A percentile compares a stretch with the other conserved stretches of the same genome.
phyloP scores from a whole-genome alignment of 1,140 invertebrate genomes.

The Arion vulgaris region DNA sequence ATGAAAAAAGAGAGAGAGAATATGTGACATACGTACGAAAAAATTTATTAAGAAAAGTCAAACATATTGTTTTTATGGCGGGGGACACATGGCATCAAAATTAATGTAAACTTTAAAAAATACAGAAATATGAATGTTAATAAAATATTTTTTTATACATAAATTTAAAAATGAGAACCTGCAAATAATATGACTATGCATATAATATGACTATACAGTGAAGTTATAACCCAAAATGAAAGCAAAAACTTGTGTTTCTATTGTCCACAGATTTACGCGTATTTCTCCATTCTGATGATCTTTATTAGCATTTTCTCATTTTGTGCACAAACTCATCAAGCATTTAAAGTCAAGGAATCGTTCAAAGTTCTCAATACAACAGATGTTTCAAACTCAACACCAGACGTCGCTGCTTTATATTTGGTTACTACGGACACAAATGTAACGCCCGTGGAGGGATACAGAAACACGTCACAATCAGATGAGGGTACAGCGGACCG shows the following conservation, averaged over 20 bases:
- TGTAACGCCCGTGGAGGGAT: not conserved
- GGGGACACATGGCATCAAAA: too few species aligned
- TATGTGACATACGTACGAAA: too few species aligned
- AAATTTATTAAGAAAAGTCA: too few species aligned
- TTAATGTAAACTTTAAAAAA: too few species aligned
- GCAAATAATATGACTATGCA: too few species aligned
- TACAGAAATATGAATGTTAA: too few species aligned
- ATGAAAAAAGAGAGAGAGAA: too few species aligned
- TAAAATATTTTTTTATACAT: too few species aligned
- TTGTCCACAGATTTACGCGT: conserved; percentile 53
- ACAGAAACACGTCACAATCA: not conserved
- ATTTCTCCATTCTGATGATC: conserved; percentile 52
- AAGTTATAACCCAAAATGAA: too few species aligned
- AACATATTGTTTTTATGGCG: too few species aligned
- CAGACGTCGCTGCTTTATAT: not conserved
- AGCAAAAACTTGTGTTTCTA: not conserved
- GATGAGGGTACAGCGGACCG: not conserved
- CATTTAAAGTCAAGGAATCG: conserved; percentile 39
- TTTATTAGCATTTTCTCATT: conserved; percentile 56
- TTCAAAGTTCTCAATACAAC: conserved; percentile 4
- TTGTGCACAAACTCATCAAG: conserved; percentile 51
- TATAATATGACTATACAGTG: too few species aligned
- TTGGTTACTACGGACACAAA: not conserved
- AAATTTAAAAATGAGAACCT: too few species aligned
- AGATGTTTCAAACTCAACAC: not conserved